Evolutionary conservation across 2,797 vertebrate species (phyloP), one percentile per base, ranked within the genome.

Genomic region (Circus cinereus): DNA sequence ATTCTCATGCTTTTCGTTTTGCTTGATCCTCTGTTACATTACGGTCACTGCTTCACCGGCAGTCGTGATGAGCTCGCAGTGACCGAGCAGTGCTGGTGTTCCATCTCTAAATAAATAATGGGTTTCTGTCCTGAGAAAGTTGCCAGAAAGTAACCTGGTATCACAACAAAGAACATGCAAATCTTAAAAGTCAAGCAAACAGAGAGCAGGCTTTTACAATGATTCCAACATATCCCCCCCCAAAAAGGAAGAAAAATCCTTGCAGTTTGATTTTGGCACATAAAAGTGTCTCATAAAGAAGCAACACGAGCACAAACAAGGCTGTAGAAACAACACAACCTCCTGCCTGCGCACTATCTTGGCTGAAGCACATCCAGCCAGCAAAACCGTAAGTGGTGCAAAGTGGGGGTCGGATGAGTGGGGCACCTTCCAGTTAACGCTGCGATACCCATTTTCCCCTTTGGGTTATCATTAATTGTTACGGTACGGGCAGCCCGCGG

Each of bases 101-200:
- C 53, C 29, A 34, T 67, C 36, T 89, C 27, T 43, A 76, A 85
- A 93, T 95, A 97, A 97, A 96, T 95, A 95, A 93, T 29, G 23
- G 22, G 11, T 60, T 78, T 85, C 85, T 89, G 17, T 34, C 63
- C 73, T 8, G 40, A 86, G 63, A 51, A 84, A 68, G 14, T 51
- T 56, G 22, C 47, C 84, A 63, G 65, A 79, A 68, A 76, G 45
- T 57, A 92, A 27, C 63, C 40, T 60, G 40, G 13, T 74, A 43
- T 73, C 36, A 77, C 43, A 86, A 21, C 36, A 73, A 50, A 24
- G 56, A 89, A 38, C 20, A 47, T 3, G 4, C 34, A 81, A 50
- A 91, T 80, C 38, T 72, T 88, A 32, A 48, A 88, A 68, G 34
- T 85, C 72, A 57, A 68, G 45, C 63, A 67, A 50, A 78, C 22